phyloP scores from a whole-genome alignment of 2,888 invertebrate species.

The Nomada flava region DNA sequence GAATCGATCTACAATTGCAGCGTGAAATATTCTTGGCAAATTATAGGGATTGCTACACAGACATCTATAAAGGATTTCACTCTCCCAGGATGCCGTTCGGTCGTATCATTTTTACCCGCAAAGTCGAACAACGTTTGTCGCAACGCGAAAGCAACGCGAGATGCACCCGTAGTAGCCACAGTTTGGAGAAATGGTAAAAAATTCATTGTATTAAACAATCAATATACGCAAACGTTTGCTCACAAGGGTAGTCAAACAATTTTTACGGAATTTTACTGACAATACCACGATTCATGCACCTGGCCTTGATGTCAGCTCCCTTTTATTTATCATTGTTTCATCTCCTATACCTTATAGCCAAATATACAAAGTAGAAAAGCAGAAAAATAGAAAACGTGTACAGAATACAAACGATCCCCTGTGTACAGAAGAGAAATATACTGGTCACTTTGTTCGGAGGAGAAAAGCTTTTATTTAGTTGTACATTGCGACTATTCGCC shows the following conservation, averaged over 20 bases:
- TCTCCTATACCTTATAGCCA: no score
- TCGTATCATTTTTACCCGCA: slow-evolving; percentile 53
- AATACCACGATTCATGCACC: background rate
- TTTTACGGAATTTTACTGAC: slow-evolving; percentile 32
- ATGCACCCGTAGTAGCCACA: background rate
- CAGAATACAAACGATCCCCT: no score
- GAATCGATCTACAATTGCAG: slow-evolving; percentile 54
- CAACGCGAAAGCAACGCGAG: background rate
- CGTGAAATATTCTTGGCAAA: slow-evolving; percentile 78
- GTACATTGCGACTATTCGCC: no score
- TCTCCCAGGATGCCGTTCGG: slow-evolving; percentile 60
- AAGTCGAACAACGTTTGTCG: background rate
- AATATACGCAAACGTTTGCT: slow-evolving; percentile 70
- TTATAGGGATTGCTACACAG: slow-evolving; percentile 74
- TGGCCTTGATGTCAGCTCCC: no score
- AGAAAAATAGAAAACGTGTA: no score
- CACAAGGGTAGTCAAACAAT: slow-evolving; percentile 70
- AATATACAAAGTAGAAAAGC: no score
- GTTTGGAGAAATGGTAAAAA: slow-evolving; percentile 24
- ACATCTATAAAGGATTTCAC: slow-evolving; percentile 58
- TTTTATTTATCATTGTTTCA: no score
- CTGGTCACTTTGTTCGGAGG: no score
- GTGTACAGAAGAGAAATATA: no score
- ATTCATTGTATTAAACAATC: slow-evolving; percentile 60
- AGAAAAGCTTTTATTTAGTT: no score